Percentiles rank a stretch among this genome's conserved stretches.
Conservation (phyloP, 2,888 invertebrate species). For the Eristalis arbustorum region DNA sequence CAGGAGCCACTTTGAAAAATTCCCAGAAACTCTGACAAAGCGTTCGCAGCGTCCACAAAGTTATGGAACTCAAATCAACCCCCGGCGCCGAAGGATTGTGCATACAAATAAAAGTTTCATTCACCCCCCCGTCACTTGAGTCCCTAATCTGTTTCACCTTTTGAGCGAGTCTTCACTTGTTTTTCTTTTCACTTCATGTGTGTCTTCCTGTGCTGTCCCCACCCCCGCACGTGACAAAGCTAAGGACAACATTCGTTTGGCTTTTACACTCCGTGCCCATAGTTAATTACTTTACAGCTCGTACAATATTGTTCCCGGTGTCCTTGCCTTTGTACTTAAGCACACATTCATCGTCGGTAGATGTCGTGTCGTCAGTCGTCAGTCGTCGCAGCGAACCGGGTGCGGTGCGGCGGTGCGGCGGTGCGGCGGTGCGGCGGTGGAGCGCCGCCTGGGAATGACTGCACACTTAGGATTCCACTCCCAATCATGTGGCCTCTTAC, state of each 20-base stretch:
- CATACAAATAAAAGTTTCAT: not conserved
- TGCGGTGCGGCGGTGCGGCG: too few species aligned
- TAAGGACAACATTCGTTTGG: slow-evolving; percentile 4
- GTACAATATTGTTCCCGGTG: slow-evolving; percentile 28
- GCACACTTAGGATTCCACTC: slow-evolving; percentile 11
- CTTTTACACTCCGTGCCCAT: not conserved
- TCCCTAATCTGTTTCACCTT: not conserved
- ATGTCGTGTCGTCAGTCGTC: not conserved
- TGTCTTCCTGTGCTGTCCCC: not conserved
- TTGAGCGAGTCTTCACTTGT: not conserved
- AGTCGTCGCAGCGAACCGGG: not conserved
- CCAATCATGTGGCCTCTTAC: slow-evolving; percentile 32
- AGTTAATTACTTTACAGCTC: slow-evolving; percentile 33
- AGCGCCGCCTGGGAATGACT: not conserved
- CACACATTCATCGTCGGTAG: slow-evolving; percentile 4
- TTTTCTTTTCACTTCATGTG: not conserved
- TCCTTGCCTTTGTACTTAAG: slow-evolving; percentile 17
- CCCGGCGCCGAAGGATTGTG: not conserved
- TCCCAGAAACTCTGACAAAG: not conserved
- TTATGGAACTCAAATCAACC: not conserved
- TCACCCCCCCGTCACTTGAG: not conserved
- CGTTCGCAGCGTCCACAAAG: not conserved
- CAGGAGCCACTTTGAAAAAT: not conserved
- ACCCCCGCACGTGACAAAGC: not conserved
- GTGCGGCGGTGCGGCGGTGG: too few species aligned